These are phyloP conservation scores for Oreochromis mossambicus DNA, from an alignment of 2,797 vertebrate species.

Conservation along the genomic window DNA sequence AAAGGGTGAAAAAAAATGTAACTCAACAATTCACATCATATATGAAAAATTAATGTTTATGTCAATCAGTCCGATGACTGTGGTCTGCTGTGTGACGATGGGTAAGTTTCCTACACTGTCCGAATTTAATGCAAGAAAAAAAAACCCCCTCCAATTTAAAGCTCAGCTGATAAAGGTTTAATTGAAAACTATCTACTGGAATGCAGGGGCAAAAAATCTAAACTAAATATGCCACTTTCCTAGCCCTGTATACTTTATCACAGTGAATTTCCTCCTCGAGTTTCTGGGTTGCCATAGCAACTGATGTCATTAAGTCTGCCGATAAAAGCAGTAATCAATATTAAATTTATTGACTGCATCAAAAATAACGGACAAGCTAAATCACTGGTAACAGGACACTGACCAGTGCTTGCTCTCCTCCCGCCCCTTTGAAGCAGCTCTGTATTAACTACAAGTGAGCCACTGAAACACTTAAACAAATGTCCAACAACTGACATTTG, in stretches of 20 bases:
- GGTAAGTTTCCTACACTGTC: background rate
- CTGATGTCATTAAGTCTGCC: background rate
- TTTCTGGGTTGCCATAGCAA: background rate
- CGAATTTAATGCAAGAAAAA: background rate
- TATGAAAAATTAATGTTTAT: background rate
- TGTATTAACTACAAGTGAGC: background rate
- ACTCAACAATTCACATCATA: background rate
- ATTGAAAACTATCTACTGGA: background rate
- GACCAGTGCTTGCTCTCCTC: background rate
- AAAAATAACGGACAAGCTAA: background rate
- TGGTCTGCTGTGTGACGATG: background rate
- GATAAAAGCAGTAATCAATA: background rate
- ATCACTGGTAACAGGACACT: background rate
- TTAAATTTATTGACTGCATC: background rate
- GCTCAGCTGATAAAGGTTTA: background rate
- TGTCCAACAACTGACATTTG: background rate
- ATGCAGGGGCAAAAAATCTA: background rate
- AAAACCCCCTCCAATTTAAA: fast-evolving
- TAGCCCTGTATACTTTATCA: background rate
- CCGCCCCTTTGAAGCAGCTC: background rate
- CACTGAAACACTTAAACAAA: background rate
- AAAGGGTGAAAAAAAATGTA: background rate
- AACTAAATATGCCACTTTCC: background rate
- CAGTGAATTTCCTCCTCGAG: background rate
- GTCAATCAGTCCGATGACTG: background rate